Evolutionary conservation across 2,113 vertebrate genomes (phyloP), one percentile per base, ranked within the genome.

Genomic region (Micronisus gabar): DNA sequence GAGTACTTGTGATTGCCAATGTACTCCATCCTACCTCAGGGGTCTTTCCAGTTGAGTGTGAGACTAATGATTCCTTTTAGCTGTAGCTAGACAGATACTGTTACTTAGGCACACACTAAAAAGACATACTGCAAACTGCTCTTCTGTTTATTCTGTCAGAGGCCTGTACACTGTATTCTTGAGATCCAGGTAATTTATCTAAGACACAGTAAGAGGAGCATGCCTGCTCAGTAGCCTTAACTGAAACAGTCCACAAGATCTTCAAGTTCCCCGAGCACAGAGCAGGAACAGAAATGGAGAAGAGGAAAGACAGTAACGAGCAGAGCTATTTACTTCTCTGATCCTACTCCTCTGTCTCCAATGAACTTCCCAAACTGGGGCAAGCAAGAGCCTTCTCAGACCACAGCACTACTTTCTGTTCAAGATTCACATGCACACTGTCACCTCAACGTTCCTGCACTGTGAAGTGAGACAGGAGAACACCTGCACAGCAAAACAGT

Each of bases 161-260:
- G 40, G 21, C 55, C 62, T 20, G 15, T 19, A 0, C 53, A 26
- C 45, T 0, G 0, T 9, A 7, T n/a, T 18, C 32, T 7, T 34
- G 62, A 75, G 67, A 43, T 9, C 5, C 41, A 76, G 41, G 63
- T 41, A 48, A 50, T 45, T 45, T 73, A 38, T 17, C 26, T 66
- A 21, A 89, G 90, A 70, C n/a, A 13, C 45, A 17, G 67, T 22
- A 11, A 12, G n/a, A 83, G 47, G 1, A 91, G 41, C 76, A 21
- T 11, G 3, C 2, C 12, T 29, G 62, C 55, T 84, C 66, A 6
- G 56, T 4, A 23, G 15, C 47, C 71, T 72, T 68, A n/a, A 38
- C 59, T 45, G 67, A 30, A 90, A 32, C 59, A 62, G 53, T 11
- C 68, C 72, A 48, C 63, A 71, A 66, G 32, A 70, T 29, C 76